Percentiles rank a stretch among this genome's conserved stretches.
Conservation (phyloP, 2,888 invertebrate species). For the Seladonia tumulorum region DNA sequence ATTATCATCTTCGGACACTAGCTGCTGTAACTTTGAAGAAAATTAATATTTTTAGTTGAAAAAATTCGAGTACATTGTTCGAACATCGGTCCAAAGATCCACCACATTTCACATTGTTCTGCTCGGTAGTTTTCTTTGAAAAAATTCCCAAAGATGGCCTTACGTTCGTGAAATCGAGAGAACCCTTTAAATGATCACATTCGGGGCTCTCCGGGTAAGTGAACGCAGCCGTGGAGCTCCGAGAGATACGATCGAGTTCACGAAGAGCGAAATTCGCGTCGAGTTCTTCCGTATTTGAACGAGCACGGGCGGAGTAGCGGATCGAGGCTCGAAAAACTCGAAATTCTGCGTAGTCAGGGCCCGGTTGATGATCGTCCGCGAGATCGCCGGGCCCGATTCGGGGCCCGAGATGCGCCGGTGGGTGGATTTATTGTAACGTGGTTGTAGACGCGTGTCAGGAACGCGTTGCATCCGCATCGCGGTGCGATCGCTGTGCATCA, state of each 20-base stretch:
- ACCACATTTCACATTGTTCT: not conserved
- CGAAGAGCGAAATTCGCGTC: not conserved
- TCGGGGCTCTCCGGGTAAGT: not conserved
- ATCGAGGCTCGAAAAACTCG: slow-evolving; percentile 64
- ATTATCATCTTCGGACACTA: not conserved
- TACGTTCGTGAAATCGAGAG: not conserved
- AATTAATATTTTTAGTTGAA: not conserved
- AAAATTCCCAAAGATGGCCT: not conserved
- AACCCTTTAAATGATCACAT: not conserved
- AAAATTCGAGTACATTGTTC: not conserved
- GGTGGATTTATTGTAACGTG: slow-evolving; percentile 59
- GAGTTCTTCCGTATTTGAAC: slow-evolving; percentile 8
- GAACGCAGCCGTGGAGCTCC: not conserved
- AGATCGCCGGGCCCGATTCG: slow-evolving; percentile 23
- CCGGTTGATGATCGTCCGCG: slow-evolving; percentile 39
- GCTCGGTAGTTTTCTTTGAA: rapidly evolving
- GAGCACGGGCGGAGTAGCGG: slow-evolving; percentile 21
- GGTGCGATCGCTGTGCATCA: not conserved
- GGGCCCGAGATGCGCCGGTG: slow-evolving; percentile 40
- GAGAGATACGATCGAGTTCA: not conserved
- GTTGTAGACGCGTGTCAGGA: slow-evolving; percentile 72
- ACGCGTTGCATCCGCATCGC: slow-evolving; percentile 58
- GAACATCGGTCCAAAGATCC: not conserved
- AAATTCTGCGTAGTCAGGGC: slow-evolving; percentile 73
- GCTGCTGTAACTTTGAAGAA: not conserved